Evolutionary conservation across 2,888 invertebrate genomes (phyloP).

Genomic region (Ceriagrion tenellum): DNA sequence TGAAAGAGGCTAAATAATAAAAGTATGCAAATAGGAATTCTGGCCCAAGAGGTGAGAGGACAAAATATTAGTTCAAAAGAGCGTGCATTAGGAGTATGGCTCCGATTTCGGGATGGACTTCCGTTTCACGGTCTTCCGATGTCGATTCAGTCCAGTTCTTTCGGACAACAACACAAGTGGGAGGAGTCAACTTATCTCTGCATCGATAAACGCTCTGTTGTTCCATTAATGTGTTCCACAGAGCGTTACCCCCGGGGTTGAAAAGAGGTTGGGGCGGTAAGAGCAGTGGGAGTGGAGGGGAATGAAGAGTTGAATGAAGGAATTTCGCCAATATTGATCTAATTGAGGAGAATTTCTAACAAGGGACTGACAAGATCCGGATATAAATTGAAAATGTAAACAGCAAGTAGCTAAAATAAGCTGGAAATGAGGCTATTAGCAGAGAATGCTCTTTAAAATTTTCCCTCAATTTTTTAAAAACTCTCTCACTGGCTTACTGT

Average conservation of each 20-base stretch:
- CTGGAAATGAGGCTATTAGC: too few species aligned
- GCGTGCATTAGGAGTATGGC: not conserved
- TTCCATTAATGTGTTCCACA: slow-evolving; percentile 8
- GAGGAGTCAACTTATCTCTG: slow-evolving; percentile 5
- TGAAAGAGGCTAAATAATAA: too few species aligned
- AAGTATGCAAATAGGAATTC: too few species aligned
- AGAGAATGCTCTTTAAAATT: too few species aligned
- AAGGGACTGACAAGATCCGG: too few species aligned
- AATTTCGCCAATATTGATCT: too few species aligned
- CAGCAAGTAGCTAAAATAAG: too few species aligned
- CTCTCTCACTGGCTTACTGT: too few species aligned
- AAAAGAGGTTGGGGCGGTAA: not conserved
- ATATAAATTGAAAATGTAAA: too few species aligned
- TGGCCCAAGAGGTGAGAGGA: too few species aligned
- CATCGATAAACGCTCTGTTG: slow-evolving; percentile 23
- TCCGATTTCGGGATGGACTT: not conserved
- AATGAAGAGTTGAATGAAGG: not conserved
- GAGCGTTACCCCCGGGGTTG: not conserved
- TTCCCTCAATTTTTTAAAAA: too few species aligned
- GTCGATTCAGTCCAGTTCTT: slow-evolving; percentile 4
- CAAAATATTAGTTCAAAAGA: not conserved
- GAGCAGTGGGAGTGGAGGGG: not conserved
- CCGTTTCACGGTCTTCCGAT: slow-evolving; percentile 14
- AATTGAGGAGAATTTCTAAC: too few species aligned
- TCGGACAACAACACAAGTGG: slow-evolving; percentile 5